These are phyloP conservation scores for Stenodera caucasica DNA, from an alignment of 2,888 invertebrate species.

Conservation along the genomic window DNA sequence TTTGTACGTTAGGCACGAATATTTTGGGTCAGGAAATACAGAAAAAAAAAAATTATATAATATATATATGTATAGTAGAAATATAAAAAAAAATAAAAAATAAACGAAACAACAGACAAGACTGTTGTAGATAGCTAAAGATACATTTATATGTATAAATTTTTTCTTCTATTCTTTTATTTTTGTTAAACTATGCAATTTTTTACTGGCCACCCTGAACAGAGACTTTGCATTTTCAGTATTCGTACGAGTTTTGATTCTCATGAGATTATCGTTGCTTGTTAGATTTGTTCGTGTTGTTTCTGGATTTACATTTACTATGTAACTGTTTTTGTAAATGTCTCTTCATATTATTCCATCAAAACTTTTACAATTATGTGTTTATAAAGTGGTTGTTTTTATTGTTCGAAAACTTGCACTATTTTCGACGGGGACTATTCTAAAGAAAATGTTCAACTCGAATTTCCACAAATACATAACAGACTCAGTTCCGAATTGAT, in stretches of 20 bases:
- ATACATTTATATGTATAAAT: slow-evolving; percentile 7
- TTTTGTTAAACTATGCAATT: slow-evolving; percentile 33
- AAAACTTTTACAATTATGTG: slow-evolving; percentile 27
- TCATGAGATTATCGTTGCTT: slow-evolving; percentile 31
- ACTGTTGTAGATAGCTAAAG: neutral
- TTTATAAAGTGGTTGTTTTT: slow-evolving; percentile 13
- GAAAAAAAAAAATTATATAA: slow-evolving; percentile 41
- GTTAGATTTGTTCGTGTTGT: slow-evolving; percentile 28
- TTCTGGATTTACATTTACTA: slow-evolving; percentile 27
- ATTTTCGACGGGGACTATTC: neutral
- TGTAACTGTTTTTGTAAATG: slow-evolving; percentile 23
- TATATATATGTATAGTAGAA: no score
- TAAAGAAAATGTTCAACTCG: neutral
- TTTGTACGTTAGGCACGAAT: slow-evolving; percentile 47
- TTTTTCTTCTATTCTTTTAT: slow-evolving; percentile 22
- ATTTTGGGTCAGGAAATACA: slow-evolving; percentile 43
- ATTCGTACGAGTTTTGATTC: slow-evolving; percentile 25
- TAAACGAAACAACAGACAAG: neutral
- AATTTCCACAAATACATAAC: neutral
- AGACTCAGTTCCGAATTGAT: neutral
- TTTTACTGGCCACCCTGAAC: slow-evolving; percentile 28
- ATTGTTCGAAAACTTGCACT: neutral
- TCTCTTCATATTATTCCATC: slow-evolving; percentile 26
- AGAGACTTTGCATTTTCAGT: slow-evolving; percentile 30
- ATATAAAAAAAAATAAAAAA: slow-evolving; percentile 14